phyloP scores from a whole-genome alignment of 1,140 invertebrate genomes.

The Triops longicaudatus region DNA sequence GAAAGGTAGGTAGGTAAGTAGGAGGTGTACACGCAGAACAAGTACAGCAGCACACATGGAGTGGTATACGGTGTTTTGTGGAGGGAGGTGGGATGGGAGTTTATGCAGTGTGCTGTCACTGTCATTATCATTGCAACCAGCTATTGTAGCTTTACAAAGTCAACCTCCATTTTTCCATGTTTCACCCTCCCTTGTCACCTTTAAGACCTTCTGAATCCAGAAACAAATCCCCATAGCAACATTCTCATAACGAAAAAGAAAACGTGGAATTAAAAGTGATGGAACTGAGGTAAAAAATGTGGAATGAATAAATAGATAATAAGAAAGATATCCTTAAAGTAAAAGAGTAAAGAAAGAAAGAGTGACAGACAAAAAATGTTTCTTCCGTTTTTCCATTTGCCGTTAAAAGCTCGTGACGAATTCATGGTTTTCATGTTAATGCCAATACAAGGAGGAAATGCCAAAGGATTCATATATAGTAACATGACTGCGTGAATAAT shows the following conservation, averaged over 20 bases:
- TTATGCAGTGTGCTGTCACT: not conserved
- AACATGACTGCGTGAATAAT: too few relatives aligned
- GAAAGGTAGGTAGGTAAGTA: not conserved
- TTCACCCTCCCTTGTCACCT: not conserved
- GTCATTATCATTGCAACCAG: not conserved
- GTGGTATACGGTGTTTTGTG: too few relatives aligned
- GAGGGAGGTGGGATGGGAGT: not conserved
- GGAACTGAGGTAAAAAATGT: too few relatives aligned
- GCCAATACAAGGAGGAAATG: not conserved
- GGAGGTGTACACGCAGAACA: not conserved
- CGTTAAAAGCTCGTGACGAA: slow-evolving; percentile 1
- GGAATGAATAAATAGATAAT: too few relatives aligned
- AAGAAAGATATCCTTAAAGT: not conserved
- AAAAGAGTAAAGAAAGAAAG: not conserved
- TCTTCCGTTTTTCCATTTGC: not conserved
- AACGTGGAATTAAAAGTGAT: not conserved
- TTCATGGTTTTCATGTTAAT: slow-evolving; percentile 6
- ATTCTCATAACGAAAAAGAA: not conserved
- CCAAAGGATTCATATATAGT: not conserved
- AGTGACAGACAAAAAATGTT: not conserved
- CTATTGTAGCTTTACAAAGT: not conserved
- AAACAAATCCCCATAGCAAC: slow-evolving; percentile 6
- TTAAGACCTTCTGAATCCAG: not conserved
- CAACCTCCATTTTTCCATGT: not conserved
- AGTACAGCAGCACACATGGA: not conserved